Evolutionary conservation across 2,113 vertebrate species (phyloP).

Genomic region (Campylomormyrus numenius): DNA sequence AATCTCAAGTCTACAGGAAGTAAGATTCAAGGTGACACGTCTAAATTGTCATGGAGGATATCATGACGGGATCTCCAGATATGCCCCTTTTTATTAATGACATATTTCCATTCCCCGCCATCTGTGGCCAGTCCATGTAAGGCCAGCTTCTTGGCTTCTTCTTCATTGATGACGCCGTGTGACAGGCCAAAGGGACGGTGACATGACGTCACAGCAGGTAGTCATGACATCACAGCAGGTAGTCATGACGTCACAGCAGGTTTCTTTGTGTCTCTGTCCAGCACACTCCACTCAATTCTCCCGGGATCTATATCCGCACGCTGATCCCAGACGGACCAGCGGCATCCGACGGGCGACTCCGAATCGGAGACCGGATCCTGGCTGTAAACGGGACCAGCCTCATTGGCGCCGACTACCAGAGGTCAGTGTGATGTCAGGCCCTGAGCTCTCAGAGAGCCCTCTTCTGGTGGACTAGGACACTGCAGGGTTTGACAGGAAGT

Average conservation of each 20-base stretch:
- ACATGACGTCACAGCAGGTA: neutral
- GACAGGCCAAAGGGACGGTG: neutral
- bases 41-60: neutral
- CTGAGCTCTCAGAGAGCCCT: neutral
- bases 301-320: slow-evolving; percentile 91
- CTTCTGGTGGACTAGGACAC: neutral
- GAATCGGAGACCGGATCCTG: slow-evolving; percentile 85
- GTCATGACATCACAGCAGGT: neutral
- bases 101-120: neutral
- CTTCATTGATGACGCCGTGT: neutral
- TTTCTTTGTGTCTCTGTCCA: slow-evolving; percentile 39
- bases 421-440: slow-evolving; percentile 51
- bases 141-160: neutral
- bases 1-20: neutral
- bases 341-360: slow-evolving; percentile 70
- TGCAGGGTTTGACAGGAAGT: neutral
- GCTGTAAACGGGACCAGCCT: slow-evolving; percentile 87
- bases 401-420: slow-evolving; percentile 84
- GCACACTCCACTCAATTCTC: slow-evolving; percentile 82
- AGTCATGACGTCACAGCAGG: too few species aligned
- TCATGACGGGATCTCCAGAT: neutral
- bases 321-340: slow-evolving; percentile 86
- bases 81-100: neutral
- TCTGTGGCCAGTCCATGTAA: neutral
- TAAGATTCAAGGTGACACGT: neutral